Evolutionary conservation across 2,113 vertebrate species (phyloP).

Genomic region (Ginglymostoma cirratum): DNA sequence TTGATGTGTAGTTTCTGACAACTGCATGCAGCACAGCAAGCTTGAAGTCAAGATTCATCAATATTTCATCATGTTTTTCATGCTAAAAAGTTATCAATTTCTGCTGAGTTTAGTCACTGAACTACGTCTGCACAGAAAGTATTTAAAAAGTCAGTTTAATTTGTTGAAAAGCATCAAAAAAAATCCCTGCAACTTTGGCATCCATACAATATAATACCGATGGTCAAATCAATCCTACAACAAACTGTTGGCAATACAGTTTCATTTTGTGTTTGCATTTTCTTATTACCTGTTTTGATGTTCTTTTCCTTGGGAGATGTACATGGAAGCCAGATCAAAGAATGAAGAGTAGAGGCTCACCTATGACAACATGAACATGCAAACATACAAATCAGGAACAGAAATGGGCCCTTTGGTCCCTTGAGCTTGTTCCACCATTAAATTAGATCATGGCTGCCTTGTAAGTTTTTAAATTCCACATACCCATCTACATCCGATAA

Average conservation of each 20-base stretch:
- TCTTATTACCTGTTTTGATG: not conserved
- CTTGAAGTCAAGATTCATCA: slow-evolving; percentile 7
- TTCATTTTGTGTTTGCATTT: not conserved
- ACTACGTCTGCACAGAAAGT: not conserved
- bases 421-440: too few species aligned
- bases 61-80: not conserved
- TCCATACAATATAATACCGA: not conserved
- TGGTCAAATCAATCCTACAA: not conserved
- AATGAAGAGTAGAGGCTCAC: not conserved
- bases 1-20: slow-evolving; percentile 1
- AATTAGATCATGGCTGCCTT: too few species aligned
- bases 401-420: too few species aligned
- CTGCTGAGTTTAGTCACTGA: not conserved
- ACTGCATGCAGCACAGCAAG: not conserved
- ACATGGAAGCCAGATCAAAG: not conserved
- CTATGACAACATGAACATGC: not conserved
- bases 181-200: not conserved
- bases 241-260: not conserved
- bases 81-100: not conserved
- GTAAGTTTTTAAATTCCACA: too few species aligned
- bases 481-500: too few species aligned
- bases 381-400: too few species aligned
- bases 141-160: not conserved
- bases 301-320: not conserved
- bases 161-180: not conserved